Conservation (phyloP, 2,797 vertebrate species). For the Oreochromis grahami region DNA sequence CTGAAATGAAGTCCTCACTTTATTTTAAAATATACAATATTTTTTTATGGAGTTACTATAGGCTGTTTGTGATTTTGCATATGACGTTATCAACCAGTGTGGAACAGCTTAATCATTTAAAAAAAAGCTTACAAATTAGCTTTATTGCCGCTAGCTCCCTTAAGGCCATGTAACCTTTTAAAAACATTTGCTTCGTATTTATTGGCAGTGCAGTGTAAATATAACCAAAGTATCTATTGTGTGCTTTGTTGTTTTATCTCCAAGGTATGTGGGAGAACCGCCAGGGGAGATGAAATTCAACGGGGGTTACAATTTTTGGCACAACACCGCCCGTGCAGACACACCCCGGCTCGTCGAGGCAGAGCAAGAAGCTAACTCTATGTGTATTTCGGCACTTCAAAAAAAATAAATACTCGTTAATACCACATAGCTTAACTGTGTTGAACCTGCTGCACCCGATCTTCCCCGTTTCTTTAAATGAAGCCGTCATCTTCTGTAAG, state of each 20-base stretch:
- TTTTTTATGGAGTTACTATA: too few relatives aligned
- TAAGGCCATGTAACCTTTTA: too few relatives aligned
- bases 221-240: background rate
- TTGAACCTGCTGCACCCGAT: background rate
- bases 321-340: slow-evolving; percentile 31
- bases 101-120: accelerated
- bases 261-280: accelerated
- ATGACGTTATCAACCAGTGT: background rate
- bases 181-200: background rate
- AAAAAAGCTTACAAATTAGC: background rate
- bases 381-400: background rate
- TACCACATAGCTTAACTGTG: accelerated
- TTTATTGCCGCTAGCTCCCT: background rate
- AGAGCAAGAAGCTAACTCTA: background rate
- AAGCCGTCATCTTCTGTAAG: background rate
- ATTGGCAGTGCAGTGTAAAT: accelerated
- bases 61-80: background rate
- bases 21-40: background rate
- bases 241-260: background rate
- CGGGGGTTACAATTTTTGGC: background rate
- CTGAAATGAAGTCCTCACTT: accelerated
- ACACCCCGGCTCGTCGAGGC: slow-evolving; percentile 64
- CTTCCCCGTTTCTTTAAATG: background rate
- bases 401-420: background rate
- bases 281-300: background rate